Conservation (phyloP, 2,113 vertebrate genomes). For the Amazona guildingii region DNA sequence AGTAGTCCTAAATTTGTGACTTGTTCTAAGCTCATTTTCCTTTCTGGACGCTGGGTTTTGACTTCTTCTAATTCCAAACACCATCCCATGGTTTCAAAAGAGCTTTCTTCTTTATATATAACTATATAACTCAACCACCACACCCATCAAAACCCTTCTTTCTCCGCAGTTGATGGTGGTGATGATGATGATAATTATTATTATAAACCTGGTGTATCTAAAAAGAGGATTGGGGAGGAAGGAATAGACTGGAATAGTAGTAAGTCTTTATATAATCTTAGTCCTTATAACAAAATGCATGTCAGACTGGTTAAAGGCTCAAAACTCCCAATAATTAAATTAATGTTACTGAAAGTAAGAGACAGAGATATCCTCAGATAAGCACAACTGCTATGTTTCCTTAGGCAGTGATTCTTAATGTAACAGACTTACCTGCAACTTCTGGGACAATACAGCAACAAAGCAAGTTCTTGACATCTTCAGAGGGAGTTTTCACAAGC, state of each 20-base stretch:
- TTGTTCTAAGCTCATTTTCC: not conserved
- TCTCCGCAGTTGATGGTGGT: not conserved
- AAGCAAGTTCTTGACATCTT: not conserved
- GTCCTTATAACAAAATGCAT: not conserved
- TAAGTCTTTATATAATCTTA: not conserved
- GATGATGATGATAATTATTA: not conserved
- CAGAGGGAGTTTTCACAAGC: not conserved
- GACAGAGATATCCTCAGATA: not conserved
- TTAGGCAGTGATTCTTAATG: not conserved
- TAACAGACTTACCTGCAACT: not conserved
- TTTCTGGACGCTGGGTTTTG: not conserved
- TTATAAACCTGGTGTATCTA: not conserved
- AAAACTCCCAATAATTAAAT: not conserved
- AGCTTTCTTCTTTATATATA: not conserved
- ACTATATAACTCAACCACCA: not conserved
- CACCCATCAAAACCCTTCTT: not conserved
- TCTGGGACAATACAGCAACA: not conserved
- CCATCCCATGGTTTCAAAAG: not conserved
- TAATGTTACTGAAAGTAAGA: not conserved
- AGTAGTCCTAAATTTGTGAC: not conserved
- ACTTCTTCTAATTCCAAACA: not conserved
- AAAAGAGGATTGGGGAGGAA: not conserved
- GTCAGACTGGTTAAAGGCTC: not conserved
- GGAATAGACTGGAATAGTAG: not conserved
- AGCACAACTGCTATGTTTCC: accelerated